These are phyloP conservation scores for Vireo griseus DNA, from an alignment of 2,797 vertebrate species.

Conservation along the genomic window DNA sequence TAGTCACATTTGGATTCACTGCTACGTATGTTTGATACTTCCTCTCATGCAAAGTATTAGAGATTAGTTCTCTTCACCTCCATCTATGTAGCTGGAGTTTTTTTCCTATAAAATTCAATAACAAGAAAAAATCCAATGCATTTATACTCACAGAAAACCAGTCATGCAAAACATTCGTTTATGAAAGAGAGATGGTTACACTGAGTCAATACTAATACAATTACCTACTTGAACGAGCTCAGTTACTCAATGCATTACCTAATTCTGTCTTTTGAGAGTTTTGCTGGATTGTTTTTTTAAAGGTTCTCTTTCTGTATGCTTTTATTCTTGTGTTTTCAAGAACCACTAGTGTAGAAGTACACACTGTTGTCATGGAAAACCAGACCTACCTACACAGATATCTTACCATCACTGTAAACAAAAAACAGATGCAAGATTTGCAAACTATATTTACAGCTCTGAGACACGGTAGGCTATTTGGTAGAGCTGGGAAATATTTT, in stretches of 20 bases:
- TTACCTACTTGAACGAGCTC: conserved; percentile 40
- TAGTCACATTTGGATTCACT: neutral
- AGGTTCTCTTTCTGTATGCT: conserved; percentile 1
- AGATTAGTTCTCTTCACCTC: neutral
- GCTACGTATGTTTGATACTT: neutral
- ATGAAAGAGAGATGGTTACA: conserved; percentile 34
- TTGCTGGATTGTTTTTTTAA: neutral
- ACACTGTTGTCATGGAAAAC: conserved; percentile 70
- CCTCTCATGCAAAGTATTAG: neutral
- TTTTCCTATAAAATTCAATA: conserved; percentile 13
- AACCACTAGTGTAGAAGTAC: conserved; percentile 17
- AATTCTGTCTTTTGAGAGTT: neutral
- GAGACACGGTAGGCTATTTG: neutral
- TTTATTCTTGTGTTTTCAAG: conserved; percentile 31
- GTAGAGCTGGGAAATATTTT: neutral
- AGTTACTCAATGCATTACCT: neutral
- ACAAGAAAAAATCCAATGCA: neutral
- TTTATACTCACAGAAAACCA: conserved; percentile 38
- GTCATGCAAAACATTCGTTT: conserved; percentile 20
- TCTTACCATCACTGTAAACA: conserved; percentile 9
- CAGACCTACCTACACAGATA: conserved; percentile 20
- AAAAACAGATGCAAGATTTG: conserved; percentile 18
- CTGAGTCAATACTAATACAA: conserved; percentile 39
- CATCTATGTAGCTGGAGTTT: neutral
- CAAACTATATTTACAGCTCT: neutral